A percentile compares a stretch with the other conserved stretches of the same genome.
Conservation (phyloP, 2,888 invertebrate genomes). For the Apodemia mormo region DNA sequence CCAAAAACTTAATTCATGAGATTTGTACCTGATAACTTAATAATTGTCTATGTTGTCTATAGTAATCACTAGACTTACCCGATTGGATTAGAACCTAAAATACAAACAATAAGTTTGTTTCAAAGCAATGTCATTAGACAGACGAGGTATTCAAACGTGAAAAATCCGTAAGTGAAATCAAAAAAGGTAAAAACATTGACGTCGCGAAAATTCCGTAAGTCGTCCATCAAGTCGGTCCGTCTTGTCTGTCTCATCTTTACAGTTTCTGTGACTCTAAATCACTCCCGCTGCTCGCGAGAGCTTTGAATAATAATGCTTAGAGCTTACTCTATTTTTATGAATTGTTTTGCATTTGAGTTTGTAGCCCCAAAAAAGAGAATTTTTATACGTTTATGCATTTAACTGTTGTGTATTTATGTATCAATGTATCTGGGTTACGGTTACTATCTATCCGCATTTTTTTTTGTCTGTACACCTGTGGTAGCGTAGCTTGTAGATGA, state of each 20-base stretch:
- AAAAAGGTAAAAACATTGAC: constrained; percentile 7
- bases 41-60: neutral
- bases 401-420: too few species aligned
- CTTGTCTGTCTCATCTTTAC: constrained; percentile 18
- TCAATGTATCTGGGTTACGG: too few species aligned
- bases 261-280: constrained; percentile 14
- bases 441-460: too few species aligned
- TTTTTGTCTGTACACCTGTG: too few species aligned
- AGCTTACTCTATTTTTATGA: neutral
- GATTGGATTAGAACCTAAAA: neutral
- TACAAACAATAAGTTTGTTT: neutral
- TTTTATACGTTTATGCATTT: too few species aligned
- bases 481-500: too few species aligned
- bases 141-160: neutral
- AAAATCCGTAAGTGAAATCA: neutral
- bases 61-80: neutral
- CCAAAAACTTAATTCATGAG: too few species aligned
- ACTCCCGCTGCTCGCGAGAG: neutral
- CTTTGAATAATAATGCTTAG: constrained; percentile 2
- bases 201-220: constrained; percentile 9
- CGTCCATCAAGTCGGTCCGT: constrained; percentile 14
- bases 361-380: too few species aligned
- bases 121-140: neutral
- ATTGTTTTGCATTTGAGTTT: neutral
- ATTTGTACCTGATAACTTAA: too few species aligned